Conservation (phyloP, 35 echinoderm and acorn worm species). For the Ptychodera flava region DNA sequence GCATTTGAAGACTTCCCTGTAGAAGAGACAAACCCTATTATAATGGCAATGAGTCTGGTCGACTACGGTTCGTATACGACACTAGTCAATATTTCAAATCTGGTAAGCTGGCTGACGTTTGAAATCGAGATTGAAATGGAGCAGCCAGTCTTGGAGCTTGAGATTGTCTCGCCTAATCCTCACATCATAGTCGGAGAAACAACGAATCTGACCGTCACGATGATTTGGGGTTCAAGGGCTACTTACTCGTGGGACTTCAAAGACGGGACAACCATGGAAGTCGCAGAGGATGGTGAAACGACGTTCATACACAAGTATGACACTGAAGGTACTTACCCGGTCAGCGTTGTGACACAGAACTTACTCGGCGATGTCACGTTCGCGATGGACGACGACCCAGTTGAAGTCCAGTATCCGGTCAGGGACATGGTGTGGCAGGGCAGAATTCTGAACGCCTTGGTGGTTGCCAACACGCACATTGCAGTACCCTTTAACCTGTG, state of each 20-base stretch:
- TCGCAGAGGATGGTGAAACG: slow-evolving; percentile 27
- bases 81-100: slow-evolving; percentile 69
- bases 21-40: slow-evolving; percentile 52
- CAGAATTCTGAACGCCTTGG: slow-evolving; percentile 50
- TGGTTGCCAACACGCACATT: slow-evolving; percentile 33
- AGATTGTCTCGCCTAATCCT: slow-evolving; percentile 22
- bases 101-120: slow-evolving; percentile 80
- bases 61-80: slow-evolving; percentile 46
- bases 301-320: slow-evolving; percentile 47
- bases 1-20: slow-evolving; percentile 53
- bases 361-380: slow-evolving; percentile 43
- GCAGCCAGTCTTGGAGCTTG: slow-evolving; percentile 48
- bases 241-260: slow-evolving; percentile 72
- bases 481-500: slow-evolving; percentile 57
- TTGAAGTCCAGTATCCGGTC: slow-evolving; percentile 71
- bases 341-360: slow-evolving; percentile 60
- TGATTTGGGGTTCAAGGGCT: slow-evolving; percentile 82
- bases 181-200: slow-evolving; percentile 49
- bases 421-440: slow-evolving; percentile 51
- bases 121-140: slow-evolving; percentile 76
- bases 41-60: slow-evolving; percentile 58
- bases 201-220: slow-evolving; percentile 30
- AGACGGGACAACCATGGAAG: slow-evolving; percentile 41
- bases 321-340: slow-evolving; percentile 50
- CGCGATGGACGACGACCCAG: slow-evolving; percentile 30